These are phyloP conservation scores for Cossypha heuglini DNA, from an alignment of 2,797 vertebrate genomes.

Conservation along the genomic window DNA sequence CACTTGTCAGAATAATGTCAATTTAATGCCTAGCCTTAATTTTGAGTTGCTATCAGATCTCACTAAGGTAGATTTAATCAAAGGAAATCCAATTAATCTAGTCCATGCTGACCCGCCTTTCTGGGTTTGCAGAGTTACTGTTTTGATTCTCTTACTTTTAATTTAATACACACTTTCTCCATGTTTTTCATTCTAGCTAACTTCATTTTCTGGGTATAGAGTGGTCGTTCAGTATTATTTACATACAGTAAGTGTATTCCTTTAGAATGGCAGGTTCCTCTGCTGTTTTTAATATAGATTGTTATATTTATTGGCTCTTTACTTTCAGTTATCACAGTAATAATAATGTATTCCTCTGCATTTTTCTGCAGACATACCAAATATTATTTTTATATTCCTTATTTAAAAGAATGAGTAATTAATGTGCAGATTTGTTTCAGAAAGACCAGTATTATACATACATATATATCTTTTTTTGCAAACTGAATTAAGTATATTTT, in stretches of 20 bases:
- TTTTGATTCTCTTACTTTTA: not conserved
- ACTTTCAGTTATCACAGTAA: not conserved
- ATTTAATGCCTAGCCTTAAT: not conserved
- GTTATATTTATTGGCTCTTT: not conserved
- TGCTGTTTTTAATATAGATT: not conserved
- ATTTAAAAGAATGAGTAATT: not conserved
- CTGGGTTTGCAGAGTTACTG: not conserved
- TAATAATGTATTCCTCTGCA: not conserved
- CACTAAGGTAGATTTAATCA: not conserved
- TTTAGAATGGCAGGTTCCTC: not conserved
- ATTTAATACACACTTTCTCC: not conserved
- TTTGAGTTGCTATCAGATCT: not conserved
- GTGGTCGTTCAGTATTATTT: not conserved
- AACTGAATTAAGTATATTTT: not conserved
- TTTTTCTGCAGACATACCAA: not conserved
- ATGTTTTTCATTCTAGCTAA: not conserved
- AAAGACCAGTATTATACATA: not conserved
- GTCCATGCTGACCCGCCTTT: not conserved
- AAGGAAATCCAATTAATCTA: not conserved
- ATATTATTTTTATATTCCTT: not conserved
- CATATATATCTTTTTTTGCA: not conserved
- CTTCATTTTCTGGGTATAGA: slow-evolving; percentile 20
- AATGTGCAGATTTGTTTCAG: not conserved
- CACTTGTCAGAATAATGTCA: not conserved
- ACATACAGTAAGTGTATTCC: not conserved